These are phyloP conservation scores for Vulpes vulpes DNA, from an alignment of 2,113 vertebrate genomes.

Conservation along the genomic window DNA sequence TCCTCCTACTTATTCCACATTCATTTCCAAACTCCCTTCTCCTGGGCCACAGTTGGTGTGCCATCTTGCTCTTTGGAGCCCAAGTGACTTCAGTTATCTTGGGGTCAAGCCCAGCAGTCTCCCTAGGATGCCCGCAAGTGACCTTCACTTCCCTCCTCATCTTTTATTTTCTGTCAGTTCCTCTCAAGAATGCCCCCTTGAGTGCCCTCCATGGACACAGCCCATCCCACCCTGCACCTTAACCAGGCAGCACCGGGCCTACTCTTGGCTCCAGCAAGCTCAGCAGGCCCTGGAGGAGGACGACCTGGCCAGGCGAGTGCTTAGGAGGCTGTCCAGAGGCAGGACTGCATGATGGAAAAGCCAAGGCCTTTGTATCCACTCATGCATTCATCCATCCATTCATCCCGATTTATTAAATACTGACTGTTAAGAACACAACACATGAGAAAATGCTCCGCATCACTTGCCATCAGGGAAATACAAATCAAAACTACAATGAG, in stretches of 20 bases:
- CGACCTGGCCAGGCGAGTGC: not conserved
- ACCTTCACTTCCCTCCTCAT: not conserved
- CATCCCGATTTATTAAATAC: not conserved
- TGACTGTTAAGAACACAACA: not conserved
- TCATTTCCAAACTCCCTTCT: not conserved
- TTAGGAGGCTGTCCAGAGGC: not conserved
- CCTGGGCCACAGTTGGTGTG: not conserved
- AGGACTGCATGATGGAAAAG: not conserved
- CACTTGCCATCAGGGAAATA: too few species aligned
- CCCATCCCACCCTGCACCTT: not conserved
- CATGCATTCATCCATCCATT: not conserved
- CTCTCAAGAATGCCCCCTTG: not conserved
- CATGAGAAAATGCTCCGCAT: not conserved
- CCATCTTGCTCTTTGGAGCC: not conserved
- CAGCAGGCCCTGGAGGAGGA: not conserved
- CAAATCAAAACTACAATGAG: too few species aligned
- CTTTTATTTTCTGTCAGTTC: not conserved
- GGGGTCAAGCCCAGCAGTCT: not conserved
- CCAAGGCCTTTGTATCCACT: not conserved
- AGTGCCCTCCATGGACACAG: not conserved
- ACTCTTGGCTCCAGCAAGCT: not conserved
- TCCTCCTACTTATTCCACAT: not conserved
- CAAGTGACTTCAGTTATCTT: not conserved
- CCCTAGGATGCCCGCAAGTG: rapidly evolving
- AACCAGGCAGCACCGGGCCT: not conserved